Percentiles rank a stretch among this genome's conserved stretches.
Conservation (phyloP, 2,113 vertebrate species). For the Cricetomys ansorgei region DNA sequence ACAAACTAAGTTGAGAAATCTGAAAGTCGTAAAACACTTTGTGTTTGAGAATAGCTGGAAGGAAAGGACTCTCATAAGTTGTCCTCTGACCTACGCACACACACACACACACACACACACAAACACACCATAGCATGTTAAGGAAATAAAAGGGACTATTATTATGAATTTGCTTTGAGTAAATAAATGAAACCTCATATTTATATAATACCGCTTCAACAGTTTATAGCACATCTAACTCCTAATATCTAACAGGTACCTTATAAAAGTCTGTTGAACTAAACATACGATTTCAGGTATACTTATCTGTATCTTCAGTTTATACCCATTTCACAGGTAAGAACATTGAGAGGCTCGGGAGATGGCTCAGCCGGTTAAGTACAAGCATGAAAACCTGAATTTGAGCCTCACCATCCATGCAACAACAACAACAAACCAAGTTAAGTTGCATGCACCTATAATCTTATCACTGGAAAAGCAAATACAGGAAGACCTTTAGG, state of each 20-base stretch:
- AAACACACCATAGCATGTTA: background rate
- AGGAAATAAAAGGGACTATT: constrained; percentile 21
- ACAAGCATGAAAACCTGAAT: background rate
- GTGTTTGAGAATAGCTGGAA: background rate
- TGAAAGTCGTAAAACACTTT: constrained; percentile 31
- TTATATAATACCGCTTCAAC: background rate
- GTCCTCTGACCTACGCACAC: background rate
- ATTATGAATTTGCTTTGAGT: constrained; percentile 46
- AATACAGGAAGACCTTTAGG: background rate
- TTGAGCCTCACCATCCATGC: background rate
- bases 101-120: too few relatives aligned
- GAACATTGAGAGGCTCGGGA: background rate
- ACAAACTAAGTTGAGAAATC: constrained; percentile 23
- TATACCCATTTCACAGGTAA: background rate
- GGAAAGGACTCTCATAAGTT: background rate
- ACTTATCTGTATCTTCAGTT: constrained; percentile 29
- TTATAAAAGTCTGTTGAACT: constrained; percentile 38
- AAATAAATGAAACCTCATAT: background rate
- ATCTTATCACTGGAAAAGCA: background rate
- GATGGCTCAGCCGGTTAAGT: background rate
- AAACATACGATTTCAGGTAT: background rate
- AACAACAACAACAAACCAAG: background rate
- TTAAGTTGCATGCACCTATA: background rate
- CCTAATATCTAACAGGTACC: background rate
- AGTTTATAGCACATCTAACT: constrained; percentile 36